phyloP scores from a whole-genome alignment of 2,113 vertebrate species.

The Bubo scandiacus region DNA sequence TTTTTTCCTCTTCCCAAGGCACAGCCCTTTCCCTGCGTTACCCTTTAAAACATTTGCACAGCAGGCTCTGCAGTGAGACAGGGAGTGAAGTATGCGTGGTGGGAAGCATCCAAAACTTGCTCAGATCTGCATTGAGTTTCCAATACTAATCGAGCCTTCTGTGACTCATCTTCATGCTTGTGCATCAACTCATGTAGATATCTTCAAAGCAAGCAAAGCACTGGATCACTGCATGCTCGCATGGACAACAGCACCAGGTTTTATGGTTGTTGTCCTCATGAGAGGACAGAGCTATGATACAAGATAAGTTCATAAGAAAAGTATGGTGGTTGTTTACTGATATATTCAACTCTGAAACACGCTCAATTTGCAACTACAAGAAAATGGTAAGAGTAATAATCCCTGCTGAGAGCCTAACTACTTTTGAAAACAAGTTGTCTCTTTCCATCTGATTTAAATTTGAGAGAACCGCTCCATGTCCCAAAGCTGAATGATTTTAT shows the following conservation, averaged over 20 bases:
- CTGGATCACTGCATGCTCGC: neutral
- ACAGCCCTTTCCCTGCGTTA: neutral
- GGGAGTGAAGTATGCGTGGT: neutral
- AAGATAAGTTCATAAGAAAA: neutral
- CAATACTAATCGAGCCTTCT: neutral
- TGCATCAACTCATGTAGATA: neutral
- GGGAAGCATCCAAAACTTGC: conserved; percentile 32
- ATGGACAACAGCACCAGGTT: neutral
- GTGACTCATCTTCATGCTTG: conserved; percentile 24
- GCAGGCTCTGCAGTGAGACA: conserved; percentile 25
- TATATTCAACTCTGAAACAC: neutral
- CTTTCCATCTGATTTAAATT: conserved; percentile 58
- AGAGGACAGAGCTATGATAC: neutral
- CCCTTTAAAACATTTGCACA: neutral
- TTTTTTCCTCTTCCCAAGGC: neutral
- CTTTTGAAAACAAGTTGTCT: conserved; percentile 37
- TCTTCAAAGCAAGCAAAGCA: neutral
- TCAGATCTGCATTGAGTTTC: neutral
- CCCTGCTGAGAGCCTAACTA: neutral
- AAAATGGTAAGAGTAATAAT: neutral
- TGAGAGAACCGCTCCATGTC: neutral
- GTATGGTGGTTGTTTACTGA: neutral
- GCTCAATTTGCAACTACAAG: neutral
- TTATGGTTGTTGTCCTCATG: neutral
- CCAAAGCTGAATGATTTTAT: conserved; percentile 60